phyloP scores from a whole-genome alignment of 2,888 invertebrate genomes.

The Cerastis rubricosa region DNA sequence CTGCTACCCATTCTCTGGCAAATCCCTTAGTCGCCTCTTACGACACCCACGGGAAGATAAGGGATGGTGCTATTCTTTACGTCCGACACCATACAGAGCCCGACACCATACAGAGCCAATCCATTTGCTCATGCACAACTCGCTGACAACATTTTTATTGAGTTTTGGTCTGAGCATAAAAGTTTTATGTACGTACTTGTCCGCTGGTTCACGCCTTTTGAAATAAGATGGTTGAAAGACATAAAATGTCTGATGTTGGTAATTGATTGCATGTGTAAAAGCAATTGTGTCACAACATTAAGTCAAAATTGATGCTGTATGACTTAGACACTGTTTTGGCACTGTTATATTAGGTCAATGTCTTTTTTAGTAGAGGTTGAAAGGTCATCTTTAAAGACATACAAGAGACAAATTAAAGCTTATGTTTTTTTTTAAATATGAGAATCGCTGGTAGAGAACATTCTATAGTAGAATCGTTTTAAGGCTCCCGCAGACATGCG shows the following conservation, averaged over 20 bases:
- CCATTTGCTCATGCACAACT: constrained; percentile 13
- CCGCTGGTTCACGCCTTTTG: constrained; percentile 26
- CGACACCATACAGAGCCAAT: too few species aligned
- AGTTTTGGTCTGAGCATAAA: constrained; percentile 35
- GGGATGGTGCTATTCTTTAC: too few species aligned
- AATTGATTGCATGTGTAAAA: constrained; percentile 19
- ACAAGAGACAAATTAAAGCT: too few species aligned
- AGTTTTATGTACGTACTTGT: constrained; percentile 21
- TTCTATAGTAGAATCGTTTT: not conserved
- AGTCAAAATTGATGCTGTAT: constrained; percentile 14
- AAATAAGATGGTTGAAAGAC: constrained; percentile 12
- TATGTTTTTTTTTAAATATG: not conserved
- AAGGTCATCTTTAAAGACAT: too few species aligned
- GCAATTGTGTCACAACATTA: not conserved
- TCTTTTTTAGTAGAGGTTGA: not conserved
- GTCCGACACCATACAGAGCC: too few species aligned
- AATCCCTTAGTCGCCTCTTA: too few species aligned
- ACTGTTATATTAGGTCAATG: not conserved
- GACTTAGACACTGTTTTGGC: not conserved
- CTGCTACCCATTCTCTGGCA: too few species aligned
- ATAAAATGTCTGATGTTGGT: constrained; percentile 32
- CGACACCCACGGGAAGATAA: too few species aligned
- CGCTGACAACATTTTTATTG: constrained; percentile 14
- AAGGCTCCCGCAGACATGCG: too few species aligned
- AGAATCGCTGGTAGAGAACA: not conserved